Evolutionary conservation across 2,888 invertebrate species (phyloP).

Genomic region (Euplexia lucipara): DNA sequence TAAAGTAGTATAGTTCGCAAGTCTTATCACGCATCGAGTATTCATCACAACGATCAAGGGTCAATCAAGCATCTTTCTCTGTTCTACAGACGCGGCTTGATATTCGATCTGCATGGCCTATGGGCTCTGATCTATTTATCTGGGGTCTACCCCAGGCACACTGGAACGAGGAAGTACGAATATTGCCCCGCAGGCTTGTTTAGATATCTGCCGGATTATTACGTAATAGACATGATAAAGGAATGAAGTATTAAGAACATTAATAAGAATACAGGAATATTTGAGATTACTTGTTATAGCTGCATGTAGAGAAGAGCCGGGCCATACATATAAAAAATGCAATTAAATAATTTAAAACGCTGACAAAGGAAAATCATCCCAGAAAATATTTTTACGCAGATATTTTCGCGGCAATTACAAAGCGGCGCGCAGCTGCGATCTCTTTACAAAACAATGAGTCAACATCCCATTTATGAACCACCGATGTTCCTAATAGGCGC

Average conservation of each 20-base stretch:
- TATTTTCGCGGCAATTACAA: constrained; percentile 51
- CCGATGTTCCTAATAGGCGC: constrained; percentile 64
- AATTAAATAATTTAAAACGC: constrained; percentile 34
- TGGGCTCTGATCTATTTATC: constrained; percentile 46
- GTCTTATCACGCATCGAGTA: constrained; percentile 31
- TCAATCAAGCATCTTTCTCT: constrained; percentile 12
- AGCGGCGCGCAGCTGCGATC: constrained; percentile 60
- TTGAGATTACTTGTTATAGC: not conserved
- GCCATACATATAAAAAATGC: constrained; percentile 12
- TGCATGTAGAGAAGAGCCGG: not conserved
- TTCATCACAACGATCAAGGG: constrained; percentile 39
- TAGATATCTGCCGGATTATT: constrained; percentile 42
- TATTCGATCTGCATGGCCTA: constrained; percentile 48
- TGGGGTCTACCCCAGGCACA: constrained; percentile 36
- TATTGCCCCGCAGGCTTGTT: constrained; percentile 41
- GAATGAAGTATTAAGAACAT: constrained; percentile 45
- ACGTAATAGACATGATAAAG: constrained; percentile 42
- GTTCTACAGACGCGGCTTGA: constrained; percentile 29
- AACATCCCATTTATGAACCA: constrained; percentile 58
- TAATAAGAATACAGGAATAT: constrained; percentile 17
- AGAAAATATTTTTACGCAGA: constrained; percentile 51
- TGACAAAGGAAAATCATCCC: constrained; percentile 42
- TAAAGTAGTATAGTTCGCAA: not conserved
- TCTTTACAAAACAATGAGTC: constrained; percentile 62
- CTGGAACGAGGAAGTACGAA: constrained; percentile 45